Percentiles rank a stretch among this genome's conserved stretches.
phyloP scores from a whole-genome alignment of 2,113 vertebrate genomes.

The Cephalopterus ornatus region DNA sequence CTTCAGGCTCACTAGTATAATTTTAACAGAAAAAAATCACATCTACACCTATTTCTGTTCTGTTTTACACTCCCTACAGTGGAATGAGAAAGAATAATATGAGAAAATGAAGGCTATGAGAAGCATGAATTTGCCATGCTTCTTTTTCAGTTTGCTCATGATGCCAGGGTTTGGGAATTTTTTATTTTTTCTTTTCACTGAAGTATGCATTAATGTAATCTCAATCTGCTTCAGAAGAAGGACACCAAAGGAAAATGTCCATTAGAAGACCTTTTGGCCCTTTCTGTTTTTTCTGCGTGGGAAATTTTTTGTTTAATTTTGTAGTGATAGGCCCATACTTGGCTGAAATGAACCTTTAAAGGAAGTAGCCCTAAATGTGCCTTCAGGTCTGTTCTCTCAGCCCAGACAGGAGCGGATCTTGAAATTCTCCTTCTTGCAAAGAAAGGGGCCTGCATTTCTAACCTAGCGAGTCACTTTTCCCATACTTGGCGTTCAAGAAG shows the following conservation, averaged over 20 bases:
- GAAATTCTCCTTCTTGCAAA: neutral
- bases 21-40: neutral
- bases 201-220: neutral
- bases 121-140: neutral
- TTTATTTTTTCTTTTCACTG: neutral
- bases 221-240: neutral
- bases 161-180: conserved; percentile 38
- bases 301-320: conserved; percentile 8
- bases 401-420: neutral
- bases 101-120: conserved; percentile 35
- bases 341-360: conserved; percentile 1
- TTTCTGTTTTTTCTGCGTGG: neutral
- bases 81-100: conserved; percentile 44
- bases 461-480: neutral
- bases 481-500: neutral
- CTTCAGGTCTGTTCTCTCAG: neutral
- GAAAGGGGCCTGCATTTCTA: conserved; percentile 27
- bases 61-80: neutral
- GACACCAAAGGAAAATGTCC: neutral
- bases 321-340: neutral
- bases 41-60: neutral
- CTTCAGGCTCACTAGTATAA: neutral
- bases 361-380: neutral
- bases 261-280: neutral
- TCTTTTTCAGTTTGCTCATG: neutral